Evolutionary conservation across 2,888 invertebrate species (phyloP).

Genomic region (Monopis laevigella): DNA sequence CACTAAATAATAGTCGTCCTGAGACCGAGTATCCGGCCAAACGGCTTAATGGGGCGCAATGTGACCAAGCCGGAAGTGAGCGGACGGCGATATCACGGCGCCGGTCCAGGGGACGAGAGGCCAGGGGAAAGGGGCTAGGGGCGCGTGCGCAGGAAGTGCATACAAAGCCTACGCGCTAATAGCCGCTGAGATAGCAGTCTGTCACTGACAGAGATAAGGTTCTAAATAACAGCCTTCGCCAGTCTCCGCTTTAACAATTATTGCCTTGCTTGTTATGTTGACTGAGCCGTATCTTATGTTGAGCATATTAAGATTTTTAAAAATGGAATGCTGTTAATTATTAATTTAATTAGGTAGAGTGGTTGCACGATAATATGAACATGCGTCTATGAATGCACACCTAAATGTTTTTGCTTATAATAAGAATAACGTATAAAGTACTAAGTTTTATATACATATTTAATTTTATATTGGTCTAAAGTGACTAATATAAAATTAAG

Average conservation of each 20-base stretch:
- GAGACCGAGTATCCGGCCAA: conserved; percentile 54
- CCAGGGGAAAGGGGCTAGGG: conserved; percentile 18
- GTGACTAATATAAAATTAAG: too few relatives aligned
- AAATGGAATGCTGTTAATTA: too few relatives aligned
- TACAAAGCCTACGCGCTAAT: conserved; percentile 16
- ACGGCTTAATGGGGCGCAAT: conserved; percentile 18
- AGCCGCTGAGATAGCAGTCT: conserved; percentile 15
- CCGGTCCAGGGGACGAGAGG: conserved; percentile 15
- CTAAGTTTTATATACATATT: too few relatives aligned
- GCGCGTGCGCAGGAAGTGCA: conserved; percentile 15
- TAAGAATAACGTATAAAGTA: too few relatives aligned
- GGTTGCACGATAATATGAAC: too few relatives aligned
- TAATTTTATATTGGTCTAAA: too few relatives aligned
- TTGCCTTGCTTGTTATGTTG: conserved; percentile 11
- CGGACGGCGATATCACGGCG: conserved; percentile 9
- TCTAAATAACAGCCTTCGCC: too few relatives aligned
- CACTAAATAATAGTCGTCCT: conserved; percentile 36
- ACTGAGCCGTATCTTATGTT: neutral
- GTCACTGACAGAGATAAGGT: too few relatives aligned
- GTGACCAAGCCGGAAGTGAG: conserved; percentile 8
- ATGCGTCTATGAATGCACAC: too few relatives aligned
- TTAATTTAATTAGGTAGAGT: too few relatives aligned
- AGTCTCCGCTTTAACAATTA: conserved; percentile 14
- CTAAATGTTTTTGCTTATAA: too few relatives aligned
- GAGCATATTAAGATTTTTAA: too few relatives aligned